Evolutionary conservation across 2,113 vertebrate species (phyloP).

Genomic region (Hemichromis elongatus): DNA sequence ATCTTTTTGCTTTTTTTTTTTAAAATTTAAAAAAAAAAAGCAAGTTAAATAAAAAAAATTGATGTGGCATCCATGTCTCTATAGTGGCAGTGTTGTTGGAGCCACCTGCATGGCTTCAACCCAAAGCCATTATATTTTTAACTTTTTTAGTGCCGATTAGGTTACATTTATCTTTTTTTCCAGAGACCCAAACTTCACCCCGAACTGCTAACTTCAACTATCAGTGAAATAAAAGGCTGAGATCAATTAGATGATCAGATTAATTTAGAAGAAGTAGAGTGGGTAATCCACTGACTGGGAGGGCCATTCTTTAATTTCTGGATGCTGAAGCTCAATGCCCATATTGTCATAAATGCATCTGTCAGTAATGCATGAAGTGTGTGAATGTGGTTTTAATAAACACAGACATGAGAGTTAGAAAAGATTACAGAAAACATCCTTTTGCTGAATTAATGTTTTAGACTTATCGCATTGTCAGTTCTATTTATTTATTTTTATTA

Average conservation of each 20-base stretch:
- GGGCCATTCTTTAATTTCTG: not conserved
- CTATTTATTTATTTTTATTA: not conserved
- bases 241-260: not conserved
- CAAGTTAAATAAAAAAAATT: too few species aligned
- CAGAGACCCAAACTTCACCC: not conserved
- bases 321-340: not conserved
- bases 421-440: not conserved
- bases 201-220: not conserved
- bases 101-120: too few species aligned
- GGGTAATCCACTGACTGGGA: not conserved
- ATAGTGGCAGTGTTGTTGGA: too few species aligned
- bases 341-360: not conserved
- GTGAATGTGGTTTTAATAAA: not conserved
- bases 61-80: too few species aligned
- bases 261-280: not conserved
- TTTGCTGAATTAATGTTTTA: not conserved
- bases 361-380: not conserved
- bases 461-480: not conserved
- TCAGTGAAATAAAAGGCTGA: not conserved
- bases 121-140: not conserved
- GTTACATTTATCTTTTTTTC: not conserved
- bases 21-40: too few species aligned
- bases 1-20: rapidly evolving
- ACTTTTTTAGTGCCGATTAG: not conserved
- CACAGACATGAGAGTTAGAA: not conserved